Percentiles rank a stretch among this genome's conserved stretches.
phyloP scores from a whole-genome alignment of 2,113 vertebrate species.

The Caretta caretta region DNA sequence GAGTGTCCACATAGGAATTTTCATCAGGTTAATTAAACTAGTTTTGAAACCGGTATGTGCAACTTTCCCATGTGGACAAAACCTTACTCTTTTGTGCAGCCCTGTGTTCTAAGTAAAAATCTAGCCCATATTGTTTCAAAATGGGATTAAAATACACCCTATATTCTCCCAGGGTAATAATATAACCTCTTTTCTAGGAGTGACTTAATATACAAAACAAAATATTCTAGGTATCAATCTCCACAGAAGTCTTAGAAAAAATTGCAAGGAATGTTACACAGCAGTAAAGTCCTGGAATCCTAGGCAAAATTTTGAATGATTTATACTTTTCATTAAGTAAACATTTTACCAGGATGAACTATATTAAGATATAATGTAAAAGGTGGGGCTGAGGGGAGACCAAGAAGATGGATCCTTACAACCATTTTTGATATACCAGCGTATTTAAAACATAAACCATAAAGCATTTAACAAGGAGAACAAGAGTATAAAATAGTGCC shows the following conservation, averaged over 20 bases:
- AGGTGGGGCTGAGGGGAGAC: neutral
- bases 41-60: neutral
- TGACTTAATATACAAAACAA: neutral
- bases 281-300: neutral
- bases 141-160: neutral
- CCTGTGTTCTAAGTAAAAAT: neutral
- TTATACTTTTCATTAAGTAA: neutral
- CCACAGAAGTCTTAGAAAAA: neutral
- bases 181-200: neutral
- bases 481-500: neutral
- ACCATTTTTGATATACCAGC: neutral
- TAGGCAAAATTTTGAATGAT: neutral
- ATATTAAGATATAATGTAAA: neutral
- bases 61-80: neutral
- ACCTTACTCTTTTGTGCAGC: neutral
- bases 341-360: neutral
- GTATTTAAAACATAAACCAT: neutral
- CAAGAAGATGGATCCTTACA: neutral
- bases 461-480: slow-evolving; percentile 12
- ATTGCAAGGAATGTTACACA: neutral
- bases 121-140: neutral
- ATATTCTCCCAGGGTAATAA: neutral
- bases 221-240: neutral
- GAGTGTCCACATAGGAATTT: neutral
- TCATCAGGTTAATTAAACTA: neutral